Base-by-base conservation (phyloP, 2,797 vertebrate genomes). In the Tinamus major region DNA sequence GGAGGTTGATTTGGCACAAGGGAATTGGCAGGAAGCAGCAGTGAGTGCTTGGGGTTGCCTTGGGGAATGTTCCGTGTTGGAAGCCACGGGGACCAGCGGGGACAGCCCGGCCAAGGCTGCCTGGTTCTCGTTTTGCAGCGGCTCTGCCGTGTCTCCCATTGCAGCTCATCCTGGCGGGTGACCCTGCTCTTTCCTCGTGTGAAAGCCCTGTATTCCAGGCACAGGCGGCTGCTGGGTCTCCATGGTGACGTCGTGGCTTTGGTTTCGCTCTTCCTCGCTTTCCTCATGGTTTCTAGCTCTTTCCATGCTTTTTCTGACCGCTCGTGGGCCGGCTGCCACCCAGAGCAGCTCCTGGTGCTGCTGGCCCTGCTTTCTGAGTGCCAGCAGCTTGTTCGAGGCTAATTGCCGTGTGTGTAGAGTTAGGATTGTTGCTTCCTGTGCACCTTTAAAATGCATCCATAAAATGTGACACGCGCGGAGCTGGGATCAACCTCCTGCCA, bases 11-110 rank as follows among this genome's bases (percentile, higher is more conserved):
- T 81, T 75, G 6, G 9, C 5, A 37, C 44, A 33, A 67, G 15
- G 8, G 1, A 2, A 10, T 11, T 63, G 35, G 37, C 4, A 0
- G 4, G 13, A 64, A 65, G n/a, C 11, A 8, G 3, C 9, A 18
- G 42, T 13, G 71, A 3, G 53, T 26, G 31, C 39, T 4, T 58
- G 8, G 35, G n/a, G 56, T 13, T 55, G 48, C 10, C 69, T 53
- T 59, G 68, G 68, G 41, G 29, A 49, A 31, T 46, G 24, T 51
- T 51, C 49, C 26, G 13, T 37, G 13, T 37, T 49, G 44, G 68
- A 37, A 44, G 26, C 37, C 23, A 6, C 51, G 21, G 48, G 9
- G 49, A 35, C 58, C 18, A n/a, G 61, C 44, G 10, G 15, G 18
- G 61, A 58, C 35, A 65, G 26, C 49, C 31, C 26, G 5, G 17